These are phyloP conservation scores for Polyommatus iphigenia DNA, from an alignment of 2,888 invertebrate species.

Conservation along the genomic window DNA sequence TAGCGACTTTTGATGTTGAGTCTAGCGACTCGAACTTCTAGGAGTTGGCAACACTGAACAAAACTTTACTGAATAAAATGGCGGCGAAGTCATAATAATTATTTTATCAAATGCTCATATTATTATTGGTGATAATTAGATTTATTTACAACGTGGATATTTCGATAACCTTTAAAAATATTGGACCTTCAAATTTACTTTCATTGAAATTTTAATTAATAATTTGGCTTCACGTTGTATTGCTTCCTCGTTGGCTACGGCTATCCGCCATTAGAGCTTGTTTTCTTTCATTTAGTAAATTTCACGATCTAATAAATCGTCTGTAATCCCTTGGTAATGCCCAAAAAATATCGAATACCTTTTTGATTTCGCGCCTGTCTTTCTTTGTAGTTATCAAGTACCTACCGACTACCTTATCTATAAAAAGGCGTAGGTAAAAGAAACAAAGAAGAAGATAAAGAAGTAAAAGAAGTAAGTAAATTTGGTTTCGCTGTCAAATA, in stretches of 20 bases:
- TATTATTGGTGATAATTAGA: neutral
- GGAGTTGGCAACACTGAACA: too few relatives aligned
- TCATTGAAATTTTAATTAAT: neutral
- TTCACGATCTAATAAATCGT: neutral
- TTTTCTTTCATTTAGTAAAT: neutral
- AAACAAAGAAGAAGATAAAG: constrained; percentile 27
- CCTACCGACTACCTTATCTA: neutral
- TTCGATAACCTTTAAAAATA: neutral
- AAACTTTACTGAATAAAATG: neutral
- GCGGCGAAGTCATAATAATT: neutral
- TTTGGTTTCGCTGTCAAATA: neutral
- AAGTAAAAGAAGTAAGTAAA: constrained; percentile 21
- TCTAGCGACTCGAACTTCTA: too few relatives aligned
- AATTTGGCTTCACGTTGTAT: neutral
- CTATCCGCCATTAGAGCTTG: neutral
- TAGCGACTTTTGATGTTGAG: too few relatives aligned
- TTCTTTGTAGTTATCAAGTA: neutral
- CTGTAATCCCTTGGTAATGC: too few relatives aligned
- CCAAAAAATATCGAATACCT: neutral
- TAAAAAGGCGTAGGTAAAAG: neutral
- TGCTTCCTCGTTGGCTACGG: neutral
- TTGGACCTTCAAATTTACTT: neutral
- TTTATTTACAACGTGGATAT: neutral
- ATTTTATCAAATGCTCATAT: neutral
- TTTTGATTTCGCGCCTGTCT: constrained; percentile 4